phyloP scores from a whole-genome alignment of 2,888 invertebrate species.

The Mechanitis mazaeus region DNA sequence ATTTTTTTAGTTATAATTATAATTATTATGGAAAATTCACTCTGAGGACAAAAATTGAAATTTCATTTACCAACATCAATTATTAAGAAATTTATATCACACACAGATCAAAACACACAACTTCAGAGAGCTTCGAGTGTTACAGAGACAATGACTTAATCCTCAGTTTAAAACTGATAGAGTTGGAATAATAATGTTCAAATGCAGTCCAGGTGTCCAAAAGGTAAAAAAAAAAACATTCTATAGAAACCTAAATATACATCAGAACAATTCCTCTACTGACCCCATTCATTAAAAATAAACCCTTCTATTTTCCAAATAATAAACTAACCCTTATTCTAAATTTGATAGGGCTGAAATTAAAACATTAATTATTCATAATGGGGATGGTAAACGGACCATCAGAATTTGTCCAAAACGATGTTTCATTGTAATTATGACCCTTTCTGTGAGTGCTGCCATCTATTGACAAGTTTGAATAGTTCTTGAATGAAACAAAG shows the following conservation, averaged over 20 bases:
- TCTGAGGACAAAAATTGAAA: no score
- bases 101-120: no score
- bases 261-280: constrained; percentile 42
- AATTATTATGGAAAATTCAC: no score
- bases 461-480: constrained; percentile 33
- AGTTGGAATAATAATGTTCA: constrained; percentile 37
- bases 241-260: constrained; percentile 33
- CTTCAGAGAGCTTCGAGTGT: neutral
- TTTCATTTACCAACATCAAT: no score
- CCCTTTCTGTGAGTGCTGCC: constrained; percentile 32
- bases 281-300: constrained; percentile 43
- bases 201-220: constrained; percentile 55
- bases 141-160: neutral
- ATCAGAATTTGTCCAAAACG: constrained; percentile 33
- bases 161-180: neutral
- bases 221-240: constrained; percentile 41
- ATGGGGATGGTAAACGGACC: constrained; percentile 13
- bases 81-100: no score
- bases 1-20: no score
- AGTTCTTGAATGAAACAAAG: constrained; percentile 37
- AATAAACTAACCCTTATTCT: constrained; percentile 19
- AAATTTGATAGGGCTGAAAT: constrained; percentile 18
- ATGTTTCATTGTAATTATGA: constrained; percentile 36
- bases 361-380: constrained; percentile 20
- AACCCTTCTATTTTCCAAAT: constrained; percentile 21